phyloP scores from a whole-genome alignment of 2,797 vertebrate species.

The Psittacula derbiana region DNA sequence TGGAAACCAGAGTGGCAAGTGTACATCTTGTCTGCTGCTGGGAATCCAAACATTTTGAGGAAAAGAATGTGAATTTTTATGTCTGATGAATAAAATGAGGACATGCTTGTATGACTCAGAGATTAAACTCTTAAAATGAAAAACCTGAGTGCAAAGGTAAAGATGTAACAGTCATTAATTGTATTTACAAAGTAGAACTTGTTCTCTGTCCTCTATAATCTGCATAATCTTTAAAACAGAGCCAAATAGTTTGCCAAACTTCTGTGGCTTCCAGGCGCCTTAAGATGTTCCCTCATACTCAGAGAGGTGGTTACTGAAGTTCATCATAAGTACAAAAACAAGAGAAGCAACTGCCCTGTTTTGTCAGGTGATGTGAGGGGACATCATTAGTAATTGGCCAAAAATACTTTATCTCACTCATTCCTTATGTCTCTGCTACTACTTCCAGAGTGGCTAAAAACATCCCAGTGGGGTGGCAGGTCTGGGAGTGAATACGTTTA shows the following conservation, averaged over 20 bases:
- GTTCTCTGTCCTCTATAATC: constrained; percentile 56
- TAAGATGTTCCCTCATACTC: not conserved
- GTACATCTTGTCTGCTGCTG: not conserved
- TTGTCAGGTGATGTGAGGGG: not conserved
- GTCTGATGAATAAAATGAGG: not conserved
- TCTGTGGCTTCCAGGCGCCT: constrained; percentile 49
- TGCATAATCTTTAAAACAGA: constrained; percentile 65
- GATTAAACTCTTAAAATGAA: constrained; percentile 40
- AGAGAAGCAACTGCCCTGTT: not conserved
- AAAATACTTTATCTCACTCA: not conserved
- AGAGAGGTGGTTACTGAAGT: not conserved
- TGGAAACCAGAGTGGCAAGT: not conserved
- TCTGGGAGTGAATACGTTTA: not conserved
- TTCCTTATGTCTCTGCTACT: rapidly evolving
- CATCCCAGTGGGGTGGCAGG: not conserved
- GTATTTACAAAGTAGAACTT: constrained; percentile 66
- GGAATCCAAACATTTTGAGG: not conserved
- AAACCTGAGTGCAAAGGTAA: constrained; percentile 40
- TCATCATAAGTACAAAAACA: not conserved
- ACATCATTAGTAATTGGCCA: not conserved
- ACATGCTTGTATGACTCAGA: not conserved
- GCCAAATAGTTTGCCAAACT: constrained; percentile 60
- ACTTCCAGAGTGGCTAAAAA: not conserved
- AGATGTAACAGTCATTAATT: constrained; percentile 56
- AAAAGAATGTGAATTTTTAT: not conserved